phyloP scores from a whole-genome alignment of 2,888 invertebrate species.

The Apamea crenata region DNA sequence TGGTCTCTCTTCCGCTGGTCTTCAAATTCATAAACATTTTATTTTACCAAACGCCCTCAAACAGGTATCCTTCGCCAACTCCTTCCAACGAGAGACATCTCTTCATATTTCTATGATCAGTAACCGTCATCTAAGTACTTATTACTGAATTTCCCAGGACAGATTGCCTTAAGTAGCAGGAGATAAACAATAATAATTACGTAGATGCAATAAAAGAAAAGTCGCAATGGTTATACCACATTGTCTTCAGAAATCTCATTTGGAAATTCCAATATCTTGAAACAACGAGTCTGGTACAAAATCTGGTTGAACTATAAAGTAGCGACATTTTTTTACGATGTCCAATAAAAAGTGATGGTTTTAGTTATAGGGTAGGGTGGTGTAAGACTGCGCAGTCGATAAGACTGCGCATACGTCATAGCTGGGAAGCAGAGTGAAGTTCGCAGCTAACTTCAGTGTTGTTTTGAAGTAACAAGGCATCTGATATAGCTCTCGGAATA shows the following conservation, averaged over 20 bases:
- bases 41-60: too few relatives aligned
- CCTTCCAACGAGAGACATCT: too few relatives aligned
- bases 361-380: too few relatives aligned
- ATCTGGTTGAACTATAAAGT: conserved; percentile 51
- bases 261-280: conserved; percentile 13
- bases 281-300: conserved; percentile 39
- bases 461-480: too few relatives aligned
- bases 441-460: too few relatives aligned
- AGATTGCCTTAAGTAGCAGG: not conserved
- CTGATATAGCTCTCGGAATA: too few relatives aligned
- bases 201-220: not conserved
- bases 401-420: too few relatives aligned
- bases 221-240: not conserved
- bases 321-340: conserved; percentile 61
- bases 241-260: conserved; percentile 12
- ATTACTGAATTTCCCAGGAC: not conserved
- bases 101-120: not conserved
- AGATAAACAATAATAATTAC: not conserved
- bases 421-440: too few relatives aligned
- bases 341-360: conserved; percentile 65
- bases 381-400: too few relatives aligned
- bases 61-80: too few relatives aligned
- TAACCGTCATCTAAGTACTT: not conserved
- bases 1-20: too few relatives aligned
- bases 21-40: too few relatives aligned